Evolutionary conservation across 2,797 vertebrate species (phyloP).

Genomic region (Pantherophis alleghaniensis): DNA sequence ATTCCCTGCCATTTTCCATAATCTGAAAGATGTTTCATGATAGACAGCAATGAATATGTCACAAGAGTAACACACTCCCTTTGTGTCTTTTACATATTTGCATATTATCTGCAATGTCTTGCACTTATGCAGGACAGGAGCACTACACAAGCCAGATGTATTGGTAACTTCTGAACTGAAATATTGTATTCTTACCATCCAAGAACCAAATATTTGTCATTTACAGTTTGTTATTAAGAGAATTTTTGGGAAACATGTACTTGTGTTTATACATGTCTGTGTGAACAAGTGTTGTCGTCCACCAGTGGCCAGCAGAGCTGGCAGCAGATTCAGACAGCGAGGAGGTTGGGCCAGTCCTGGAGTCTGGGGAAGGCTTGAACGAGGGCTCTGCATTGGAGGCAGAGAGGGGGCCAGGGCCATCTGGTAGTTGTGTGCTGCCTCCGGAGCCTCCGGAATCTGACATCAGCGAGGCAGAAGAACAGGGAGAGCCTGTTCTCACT

Average conservation of each 20-base stretch:
- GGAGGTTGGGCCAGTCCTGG: no score
- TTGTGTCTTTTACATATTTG: slow-evolving; percentile 1
- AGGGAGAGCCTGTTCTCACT: no score
- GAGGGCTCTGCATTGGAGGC: no score
- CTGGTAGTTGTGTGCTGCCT: no score
- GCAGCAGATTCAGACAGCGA: no score
- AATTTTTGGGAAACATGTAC: background rate
- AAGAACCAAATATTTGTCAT: background rate
- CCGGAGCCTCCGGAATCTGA: no score
- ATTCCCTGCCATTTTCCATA: background rate
- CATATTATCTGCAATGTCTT: background rate
- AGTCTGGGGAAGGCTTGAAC: no score
- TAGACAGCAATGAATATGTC: background rate
- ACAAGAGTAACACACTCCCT: slow-evolving; percentile 8
- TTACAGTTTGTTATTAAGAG: background rate
- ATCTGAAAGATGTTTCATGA: background rate
- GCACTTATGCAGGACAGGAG: background rate
- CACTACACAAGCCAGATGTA: background rate
- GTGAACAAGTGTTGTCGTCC: no score
- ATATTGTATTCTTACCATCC: background rate
- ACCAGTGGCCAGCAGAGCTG: no score
- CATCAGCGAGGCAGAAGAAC: no score
- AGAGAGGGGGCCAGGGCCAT: no score
- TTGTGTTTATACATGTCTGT: background rate
- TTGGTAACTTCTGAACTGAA: background rate